These are phyloP conservation scores for Leucania comma DNA, from an alignment of 2,888 invertebrate genomes.

Conservation along the genomic window DNA sequence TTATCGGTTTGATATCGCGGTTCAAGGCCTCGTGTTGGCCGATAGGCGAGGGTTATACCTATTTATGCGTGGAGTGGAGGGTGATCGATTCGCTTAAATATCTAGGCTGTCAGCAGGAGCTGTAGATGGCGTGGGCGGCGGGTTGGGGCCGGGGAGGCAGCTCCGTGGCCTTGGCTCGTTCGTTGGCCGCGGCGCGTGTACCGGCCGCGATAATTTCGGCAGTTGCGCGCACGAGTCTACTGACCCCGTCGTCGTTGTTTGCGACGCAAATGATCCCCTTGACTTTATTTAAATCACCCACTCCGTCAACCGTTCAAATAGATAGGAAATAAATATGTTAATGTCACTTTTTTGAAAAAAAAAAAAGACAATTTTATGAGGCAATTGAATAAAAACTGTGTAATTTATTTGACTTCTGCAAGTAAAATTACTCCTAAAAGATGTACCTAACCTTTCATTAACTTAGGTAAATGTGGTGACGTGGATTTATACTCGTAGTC, in stretches of 20 bases:
- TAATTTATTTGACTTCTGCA: conserved; percentile 1
- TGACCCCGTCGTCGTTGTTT: conserved; percentile 87
- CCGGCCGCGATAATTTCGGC: conserved; percentile 88
- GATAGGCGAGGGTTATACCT: conserved; percentile 52
- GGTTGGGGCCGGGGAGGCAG: conserved; percentile 70
- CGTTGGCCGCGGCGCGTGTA: conserved; percentile 88
- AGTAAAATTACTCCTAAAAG: neutral
- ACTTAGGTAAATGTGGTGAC: neutral
- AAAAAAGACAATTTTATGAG: conserved; percentile 14
- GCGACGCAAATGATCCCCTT: conserved; percentile 89
- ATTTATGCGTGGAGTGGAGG: conserved; percentile 42
- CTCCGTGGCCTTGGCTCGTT: conserved; percentile 85
- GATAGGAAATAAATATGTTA: conserved; percentile 58
- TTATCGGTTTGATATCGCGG: conserved; percentile 44
- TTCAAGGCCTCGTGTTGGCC: conserved; percentile 48
- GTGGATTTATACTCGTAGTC: neutral
- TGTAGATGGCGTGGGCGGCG: conserved; percentile 63
- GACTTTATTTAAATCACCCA: conserved; percentile 88
- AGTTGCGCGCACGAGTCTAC: conserved; percentile 85
- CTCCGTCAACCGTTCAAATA: conserved; percentile 72
- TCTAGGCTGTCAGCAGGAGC: conserved; percentile 61
- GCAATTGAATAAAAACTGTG: neutral
- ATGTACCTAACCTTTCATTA: neutral
- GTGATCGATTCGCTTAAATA: conserved; percentile 57
- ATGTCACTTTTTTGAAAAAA: conserved; percentile 31